Conservation (phyloP, 2,113 vertebrate species). For the Apodemus speciosus region DNA sequence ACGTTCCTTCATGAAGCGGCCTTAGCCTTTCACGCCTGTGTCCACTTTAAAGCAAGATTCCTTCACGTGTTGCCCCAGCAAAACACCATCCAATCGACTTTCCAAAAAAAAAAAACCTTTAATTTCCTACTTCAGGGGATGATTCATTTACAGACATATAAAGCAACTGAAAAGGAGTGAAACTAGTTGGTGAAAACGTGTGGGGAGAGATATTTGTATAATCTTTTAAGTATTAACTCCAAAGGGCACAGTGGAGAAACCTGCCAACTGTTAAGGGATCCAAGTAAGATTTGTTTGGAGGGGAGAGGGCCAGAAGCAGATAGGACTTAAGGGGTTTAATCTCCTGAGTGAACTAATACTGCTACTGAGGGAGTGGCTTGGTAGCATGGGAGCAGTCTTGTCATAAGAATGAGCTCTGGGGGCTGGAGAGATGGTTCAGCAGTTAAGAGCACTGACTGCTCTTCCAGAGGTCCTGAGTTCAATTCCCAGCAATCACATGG, state of each 20-base stretch:
- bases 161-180: background rate
- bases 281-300: background rate
- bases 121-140: too few relatives aligned
- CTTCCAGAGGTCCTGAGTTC: too few relatives aligned
- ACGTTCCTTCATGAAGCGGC: too few relatives aligned
- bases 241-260: background rate
- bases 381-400: background rate
- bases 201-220: background rate
- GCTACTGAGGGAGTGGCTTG: background rate
- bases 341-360: background rate
- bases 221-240: background rate
- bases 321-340: background rate
- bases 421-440: too few relatives aligned
- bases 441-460: too few relatives aligned
- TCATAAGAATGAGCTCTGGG: background rate
- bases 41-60: too few relatives aligned
- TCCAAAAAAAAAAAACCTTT: too few relatives aligned
- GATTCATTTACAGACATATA: background rate
- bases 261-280: background rate
- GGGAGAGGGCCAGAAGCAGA: background rate
- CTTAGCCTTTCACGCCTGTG: too few relatives aligned
- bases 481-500: too few relatives aligned
- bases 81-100: too few relatives aligned
- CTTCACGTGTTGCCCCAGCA: too few relatives aligned
- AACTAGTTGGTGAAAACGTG: background rate